These are phyloP conservation scores for Mimas tiliae DNA, from an alignment of 2,888 invertebrate genomes.

Conservation along the genomic window DNA sequence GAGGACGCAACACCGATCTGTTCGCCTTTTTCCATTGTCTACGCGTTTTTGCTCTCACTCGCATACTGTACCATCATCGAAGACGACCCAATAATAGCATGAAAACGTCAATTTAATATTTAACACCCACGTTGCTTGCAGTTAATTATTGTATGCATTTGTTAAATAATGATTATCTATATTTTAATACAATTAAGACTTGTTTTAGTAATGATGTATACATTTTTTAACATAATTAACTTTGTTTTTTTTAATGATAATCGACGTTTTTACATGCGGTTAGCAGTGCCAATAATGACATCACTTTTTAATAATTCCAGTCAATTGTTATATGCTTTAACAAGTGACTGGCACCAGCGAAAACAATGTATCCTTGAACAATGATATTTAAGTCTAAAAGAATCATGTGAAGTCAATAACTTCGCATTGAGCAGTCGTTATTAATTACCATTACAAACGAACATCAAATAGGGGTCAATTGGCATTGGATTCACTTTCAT, in stretches of 20 bases:
- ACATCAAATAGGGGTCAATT: conserved; percentile 71
- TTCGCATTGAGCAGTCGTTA: conserved; percentile 54
- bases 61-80: conserved; percentile 51
- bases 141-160: conserved; percentile 23
- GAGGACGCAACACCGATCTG: conserved; percentile 65
- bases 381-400: conserved; percentile 61
- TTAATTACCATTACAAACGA: conserved; percentile 63
- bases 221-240: background rate
- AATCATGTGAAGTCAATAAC: conserved; percentile 61
- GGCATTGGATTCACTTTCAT: conserved; percentile 52
- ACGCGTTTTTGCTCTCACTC: conserved; percentile 59
- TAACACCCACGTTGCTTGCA: conserved; percentile 2
- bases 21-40: conserved; percentile 75
- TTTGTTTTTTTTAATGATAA: conserved; percentile 5
- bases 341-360: background rate
- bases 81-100: conserved; percentile 24
- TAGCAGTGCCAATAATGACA: background rate
- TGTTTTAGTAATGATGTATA: background rate
- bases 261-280: conserved; percentile 2
- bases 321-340: conserved; percentile 6
- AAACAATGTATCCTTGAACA: conserved; percentile 52
- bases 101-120: conserved; percentile 17
- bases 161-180: conserved; percentile 5
- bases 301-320: background rate
- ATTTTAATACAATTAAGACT: background rate